These are phyloP conservation scores for Anadara kagoshimensis DNA, from an alignment of 1,140 invertebrate species.

Conservation along the genomic window DNA sequence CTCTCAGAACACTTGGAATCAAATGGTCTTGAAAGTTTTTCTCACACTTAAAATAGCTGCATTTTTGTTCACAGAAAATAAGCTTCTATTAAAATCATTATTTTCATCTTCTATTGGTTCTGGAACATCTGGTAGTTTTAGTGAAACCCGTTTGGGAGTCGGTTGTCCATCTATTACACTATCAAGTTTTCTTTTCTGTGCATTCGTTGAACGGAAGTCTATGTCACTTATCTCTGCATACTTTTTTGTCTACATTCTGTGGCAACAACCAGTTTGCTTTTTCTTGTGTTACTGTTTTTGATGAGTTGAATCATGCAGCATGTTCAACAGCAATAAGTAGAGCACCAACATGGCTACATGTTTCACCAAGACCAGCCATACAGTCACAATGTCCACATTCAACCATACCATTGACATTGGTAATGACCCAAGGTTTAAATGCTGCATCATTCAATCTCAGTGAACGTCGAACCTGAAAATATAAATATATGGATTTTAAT, in stretches of 20 bases:
- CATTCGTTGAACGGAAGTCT: constrained; percentile 44
- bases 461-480: constrained; percentile 42
- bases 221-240: constrained; percentile 27
- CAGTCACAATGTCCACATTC: constrained; percentile 33
- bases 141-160: no score
- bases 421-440: constrained; percentile 47
- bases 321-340: constrained; percentile 40
- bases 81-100: neutral
- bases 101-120: no score
- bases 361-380: constrained; percentile 54
- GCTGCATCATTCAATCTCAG: constrained; percentile 36
- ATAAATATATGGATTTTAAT: no score
- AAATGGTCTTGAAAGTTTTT: constrained; percentile 29
- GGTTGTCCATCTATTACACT: no score
- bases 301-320: constrained; percentile 27
- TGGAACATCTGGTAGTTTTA: no score
- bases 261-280: no score
- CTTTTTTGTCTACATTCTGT: neutral
- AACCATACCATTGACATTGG: no score
- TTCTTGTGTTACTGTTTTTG: constrained; percentile 45
- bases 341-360: constrained; percentile 50
- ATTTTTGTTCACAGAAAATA: neutral
- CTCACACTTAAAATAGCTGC: no score
- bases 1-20: constrained; percentile 14
- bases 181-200: constrained; percentile 23